Conservation (phyloP, 2,888 invertebrate species). For the Amphipoea lucens region DNA sequence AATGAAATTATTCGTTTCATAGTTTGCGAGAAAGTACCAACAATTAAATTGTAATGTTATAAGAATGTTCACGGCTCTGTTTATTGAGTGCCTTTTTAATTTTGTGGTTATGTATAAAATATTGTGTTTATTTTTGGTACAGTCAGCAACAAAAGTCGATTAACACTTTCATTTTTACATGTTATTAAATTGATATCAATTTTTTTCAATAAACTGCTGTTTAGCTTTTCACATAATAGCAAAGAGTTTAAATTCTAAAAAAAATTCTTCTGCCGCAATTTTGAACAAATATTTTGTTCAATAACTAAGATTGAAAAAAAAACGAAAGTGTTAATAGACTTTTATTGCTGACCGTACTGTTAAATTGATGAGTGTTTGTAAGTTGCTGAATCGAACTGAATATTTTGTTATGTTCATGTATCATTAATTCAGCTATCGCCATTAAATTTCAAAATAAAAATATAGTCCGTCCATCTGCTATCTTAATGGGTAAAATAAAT, state of each 20-base stretch:
- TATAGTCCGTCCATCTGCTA: background rate
- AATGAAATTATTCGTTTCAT: constrained; percentile 81
- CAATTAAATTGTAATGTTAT: constrained; percentile 49
- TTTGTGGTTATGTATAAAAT: background rate
- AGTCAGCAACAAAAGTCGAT: too few relatives aligned
- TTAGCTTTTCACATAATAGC: too few relatives aligned
- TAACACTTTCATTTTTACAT: too few relatives aligned
- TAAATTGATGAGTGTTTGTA: background rate
- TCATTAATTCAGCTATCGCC: too few relatives aligned
- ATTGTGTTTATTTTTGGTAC: background rate
- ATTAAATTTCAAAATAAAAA: background rate
- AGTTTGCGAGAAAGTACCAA: constrained; percentile 18
- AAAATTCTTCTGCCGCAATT: too few relatives aligned
- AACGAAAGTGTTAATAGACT: too few relatives aligned
- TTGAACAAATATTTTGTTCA: too few relatives aligned
- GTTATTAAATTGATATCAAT: background rate
- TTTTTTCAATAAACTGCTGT: too few relatives aligned
- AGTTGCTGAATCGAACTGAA: background rate
- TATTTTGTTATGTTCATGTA: background rate
- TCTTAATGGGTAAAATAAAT: too few relatives aligned
- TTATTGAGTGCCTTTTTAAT: constrained; percentile 23
- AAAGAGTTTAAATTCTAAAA: too few relatives aligned
- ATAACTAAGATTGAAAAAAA: too few relatives aligned
- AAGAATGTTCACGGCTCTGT: constrained; percentile 26
- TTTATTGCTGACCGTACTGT: background rate